A percentile compares a stretch with the other conserved stretches of the same genome.
Evolutionary conservation across 23 tunicate genomes (phyloP).

Genomic region (Phallusia fumigata): DNA sequence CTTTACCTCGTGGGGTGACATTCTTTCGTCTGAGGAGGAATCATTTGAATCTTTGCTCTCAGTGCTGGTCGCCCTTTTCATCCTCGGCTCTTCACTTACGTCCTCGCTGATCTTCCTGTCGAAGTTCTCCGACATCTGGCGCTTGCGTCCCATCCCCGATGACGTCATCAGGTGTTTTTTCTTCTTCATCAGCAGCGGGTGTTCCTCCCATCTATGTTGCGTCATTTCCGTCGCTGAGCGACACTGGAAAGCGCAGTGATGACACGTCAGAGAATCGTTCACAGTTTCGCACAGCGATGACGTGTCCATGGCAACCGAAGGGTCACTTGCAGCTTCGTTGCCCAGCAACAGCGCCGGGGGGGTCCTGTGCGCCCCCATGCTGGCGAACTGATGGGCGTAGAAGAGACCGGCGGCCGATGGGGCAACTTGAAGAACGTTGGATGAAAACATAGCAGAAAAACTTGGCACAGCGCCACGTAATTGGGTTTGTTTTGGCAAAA

Average conservation of each 20-base stretch:
- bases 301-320: background rate
- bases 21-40: background rate
- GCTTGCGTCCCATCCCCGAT: background rate
- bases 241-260: slow-evolving; percentile 54
- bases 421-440: background rate
- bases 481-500: no score
- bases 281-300: background rate
- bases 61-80: background rate
- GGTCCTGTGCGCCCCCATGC: background rate
- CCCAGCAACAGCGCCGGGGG: background rate
- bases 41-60: slow-evolving; percentile 2
- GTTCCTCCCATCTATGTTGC: slow-evolving; percentile 86
- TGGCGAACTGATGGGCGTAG: background rate
- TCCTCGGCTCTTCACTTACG: background rate
- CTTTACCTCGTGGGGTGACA: slow-evolving; percentile 1
- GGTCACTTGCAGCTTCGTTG: background rate
- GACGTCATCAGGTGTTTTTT: slow-evolving; percentile 79
- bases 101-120: background rate
- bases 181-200: slow-evolving; percentile 71
- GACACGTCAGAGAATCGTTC: slow-evolving; percentile 27
- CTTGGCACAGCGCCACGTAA: background rate
- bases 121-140: slow-evolving; percentile 25
- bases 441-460: background rate
- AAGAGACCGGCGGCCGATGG: background rate
- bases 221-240: slow-evolving; percentile 45